Evolutionary conservation across 2,797 vertebrate genomes (phyloP).

Genomic region (Notamacropus eugenii): DNA sequence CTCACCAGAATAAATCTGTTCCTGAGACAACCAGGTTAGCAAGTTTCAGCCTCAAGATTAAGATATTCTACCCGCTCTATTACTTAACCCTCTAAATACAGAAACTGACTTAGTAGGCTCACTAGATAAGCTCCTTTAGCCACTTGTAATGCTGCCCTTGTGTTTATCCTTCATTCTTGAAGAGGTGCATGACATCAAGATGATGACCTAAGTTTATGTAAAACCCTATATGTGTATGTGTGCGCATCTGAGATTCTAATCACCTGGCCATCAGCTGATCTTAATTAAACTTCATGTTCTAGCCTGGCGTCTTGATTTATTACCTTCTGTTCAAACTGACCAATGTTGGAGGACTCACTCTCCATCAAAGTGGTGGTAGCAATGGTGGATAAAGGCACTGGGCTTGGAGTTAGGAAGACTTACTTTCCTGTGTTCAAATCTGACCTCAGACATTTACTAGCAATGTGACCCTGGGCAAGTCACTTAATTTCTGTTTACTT

Average conservation of each 20-base stretch:
- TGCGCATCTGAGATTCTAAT: not conserved
- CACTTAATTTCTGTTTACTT: not conserved
- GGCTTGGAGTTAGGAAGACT: not conserved
- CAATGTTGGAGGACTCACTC: not conserved
- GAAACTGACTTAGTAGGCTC: not conserved
- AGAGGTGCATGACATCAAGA: too few species aligned
- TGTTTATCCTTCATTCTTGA: too few species aligned
- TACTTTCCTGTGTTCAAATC: not conserved
- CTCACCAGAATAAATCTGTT: not conserved
- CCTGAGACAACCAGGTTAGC: too few species aligned
- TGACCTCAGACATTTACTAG: not conserved
- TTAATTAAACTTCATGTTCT: not conserved
- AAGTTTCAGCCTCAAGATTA: not conserved
- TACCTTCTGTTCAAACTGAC: not conserved
- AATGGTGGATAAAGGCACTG: not conserved
- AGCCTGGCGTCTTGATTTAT: not conserved
- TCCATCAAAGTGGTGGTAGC: not conserved
- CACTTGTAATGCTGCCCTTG: not conserved
- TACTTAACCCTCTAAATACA: not conserved
- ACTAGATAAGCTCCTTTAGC: not conserved
- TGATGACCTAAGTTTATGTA: too few species aligned
- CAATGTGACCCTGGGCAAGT: not conserved
- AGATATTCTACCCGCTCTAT: not conserved
- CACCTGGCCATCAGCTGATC: not conserved
- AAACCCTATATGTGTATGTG: not conserved